Conservation (phyloP, 1,140 invertebrate genomes). For the Diachasmimorpha longicaudata region DNA sequence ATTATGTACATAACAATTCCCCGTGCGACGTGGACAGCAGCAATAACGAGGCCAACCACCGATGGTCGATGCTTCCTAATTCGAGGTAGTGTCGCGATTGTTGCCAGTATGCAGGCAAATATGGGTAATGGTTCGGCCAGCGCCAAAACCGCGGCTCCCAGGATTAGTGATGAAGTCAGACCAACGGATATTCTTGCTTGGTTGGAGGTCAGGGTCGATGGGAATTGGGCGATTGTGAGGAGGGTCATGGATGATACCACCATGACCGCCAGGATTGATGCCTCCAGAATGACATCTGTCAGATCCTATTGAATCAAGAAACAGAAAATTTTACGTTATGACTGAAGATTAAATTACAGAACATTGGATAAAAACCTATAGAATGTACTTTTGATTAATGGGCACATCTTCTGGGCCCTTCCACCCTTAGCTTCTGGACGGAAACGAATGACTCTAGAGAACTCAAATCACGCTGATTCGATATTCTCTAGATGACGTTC, state of each 20-base stretch:
- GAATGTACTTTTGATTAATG: too few relatives aligned
- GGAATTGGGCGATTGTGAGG: conserved; percentile 50
- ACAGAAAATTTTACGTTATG: not conserved
- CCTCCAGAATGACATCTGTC: conserved; percentile 27
- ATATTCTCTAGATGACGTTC: too few relatives aligned
- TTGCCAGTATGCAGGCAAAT: conserved; percentile 46
- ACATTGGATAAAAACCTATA: too few relatives aligned
- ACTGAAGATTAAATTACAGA: not conserved
- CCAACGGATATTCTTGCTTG: conserved; percentile 48
- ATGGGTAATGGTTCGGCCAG: conserved; percentile 43
- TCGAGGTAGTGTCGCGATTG: conserved; percentile 51
- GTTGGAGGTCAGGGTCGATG: conserved; percentile 43
- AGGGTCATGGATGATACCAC: conserved; percentile 44
- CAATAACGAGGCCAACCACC: conserved; percentile 42
- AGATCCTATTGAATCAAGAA: conserved; percentile 31
- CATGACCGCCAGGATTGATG: conserved; percentile 45
- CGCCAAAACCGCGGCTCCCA: conserved; percentile 47
- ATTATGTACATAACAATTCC: conserved; percentile 31
- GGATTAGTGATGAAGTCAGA: conserved; percentile 42
- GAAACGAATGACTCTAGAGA: too few relatives aligned
- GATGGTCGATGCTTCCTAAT: conserved; percentile 42
- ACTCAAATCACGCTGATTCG: too few relatives aligned
- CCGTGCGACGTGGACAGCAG: conserved; percentile 36
- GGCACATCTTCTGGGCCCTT: too few relatives aligned
- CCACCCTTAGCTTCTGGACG: too few relatives aligned